Conservation (phyloP, 2,797 vertebrate species). For the Cuculus canorus region DNA sequence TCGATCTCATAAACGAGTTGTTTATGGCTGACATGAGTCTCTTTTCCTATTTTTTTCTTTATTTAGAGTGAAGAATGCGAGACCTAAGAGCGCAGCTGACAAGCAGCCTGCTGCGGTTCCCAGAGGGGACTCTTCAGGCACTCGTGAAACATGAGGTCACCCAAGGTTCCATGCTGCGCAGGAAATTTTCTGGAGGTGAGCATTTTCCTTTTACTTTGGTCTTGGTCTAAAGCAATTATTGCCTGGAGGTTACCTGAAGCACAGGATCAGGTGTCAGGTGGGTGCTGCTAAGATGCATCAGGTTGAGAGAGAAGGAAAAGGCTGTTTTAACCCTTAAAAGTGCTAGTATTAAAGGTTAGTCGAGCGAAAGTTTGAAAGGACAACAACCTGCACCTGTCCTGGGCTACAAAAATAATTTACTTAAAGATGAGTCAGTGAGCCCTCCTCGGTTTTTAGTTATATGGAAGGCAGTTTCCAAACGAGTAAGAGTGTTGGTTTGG, state of each 20-base stretch:
- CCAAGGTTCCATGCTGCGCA: conserved; percentile 85
- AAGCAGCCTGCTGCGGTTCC: conserved; percentile 90
- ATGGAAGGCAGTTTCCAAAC: background rate
- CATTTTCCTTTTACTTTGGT: background rate
- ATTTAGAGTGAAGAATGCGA: conserved; percentile 84
- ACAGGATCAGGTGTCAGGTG: background rate
- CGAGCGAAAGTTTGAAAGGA: background rate
- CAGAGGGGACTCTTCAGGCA: conserved; percentile 90
- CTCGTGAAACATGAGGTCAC: conserved; percentile 89
- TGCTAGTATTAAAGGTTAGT: background rate
- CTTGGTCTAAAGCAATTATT: background rate
- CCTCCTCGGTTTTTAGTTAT: background rate
- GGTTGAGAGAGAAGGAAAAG: background rate
- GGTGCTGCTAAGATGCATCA: background rate
- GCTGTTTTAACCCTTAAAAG: background rate
- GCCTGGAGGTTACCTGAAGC: background rate
- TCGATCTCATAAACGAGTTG: background rate
- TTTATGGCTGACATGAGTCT: background rate
- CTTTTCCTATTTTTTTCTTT: background rate
- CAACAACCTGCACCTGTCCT: background rate
- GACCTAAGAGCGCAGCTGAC: conserved; percentile 89
- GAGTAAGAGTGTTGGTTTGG: background rate
- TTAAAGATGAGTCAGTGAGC: background rate
- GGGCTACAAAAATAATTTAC: background rate
- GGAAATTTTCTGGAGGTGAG: conserved; percentile 89